phyloP scores from a whole-genome alignment of 64 coral and sea anemone genomes.

The Catalaphyllia jardinei region DNA sequence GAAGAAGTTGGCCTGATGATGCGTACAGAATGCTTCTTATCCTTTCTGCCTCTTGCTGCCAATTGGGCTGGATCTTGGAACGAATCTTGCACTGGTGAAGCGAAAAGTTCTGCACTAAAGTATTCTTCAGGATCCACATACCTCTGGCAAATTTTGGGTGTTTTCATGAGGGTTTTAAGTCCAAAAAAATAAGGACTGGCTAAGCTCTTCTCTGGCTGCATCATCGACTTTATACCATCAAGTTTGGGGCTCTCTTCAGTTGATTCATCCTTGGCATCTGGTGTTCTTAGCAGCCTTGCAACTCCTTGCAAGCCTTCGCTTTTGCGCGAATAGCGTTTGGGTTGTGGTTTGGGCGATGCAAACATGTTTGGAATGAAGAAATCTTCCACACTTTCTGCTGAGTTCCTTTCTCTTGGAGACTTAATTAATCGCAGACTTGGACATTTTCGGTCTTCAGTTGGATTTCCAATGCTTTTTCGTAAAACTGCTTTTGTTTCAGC shows the following conservation, averaged over 20 bases:
- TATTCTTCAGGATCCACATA: conserved; percentile 40
- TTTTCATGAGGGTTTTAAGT: conserved; percentile 2
- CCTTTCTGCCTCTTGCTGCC: too few relatives aligned
- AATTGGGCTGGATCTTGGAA: neutral
- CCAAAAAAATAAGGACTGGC: conserved; percentile 44
- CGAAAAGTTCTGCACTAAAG: conserved; percentile 46
- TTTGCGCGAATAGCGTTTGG: conserved; percentile 29
- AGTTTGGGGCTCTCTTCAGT: conserved; percentile 9
- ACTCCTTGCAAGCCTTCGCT: conserved; percentile 32
- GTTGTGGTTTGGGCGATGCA: conserved; percentile 15
- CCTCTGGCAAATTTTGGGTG: conserved; percentile 26
- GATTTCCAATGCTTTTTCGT: neutral
- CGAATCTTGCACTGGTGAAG: neutral
- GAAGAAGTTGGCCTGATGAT: neutral
- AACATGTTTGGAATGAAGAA: conserved; percentile 43
- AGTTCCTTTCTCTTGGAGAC: conserved; percentile 27
- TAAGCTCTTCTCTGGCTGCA: neutral
- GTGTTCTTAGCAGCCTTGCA: conserved; percentile 20
- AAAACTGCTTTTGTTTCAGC: neutral
- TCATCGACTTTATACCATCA: conserved; percentile 3
- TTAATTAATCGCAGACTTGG: conserved; percentile 33
- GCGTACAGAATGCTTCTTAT: neutral
- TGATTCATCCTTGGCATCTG: neutral
- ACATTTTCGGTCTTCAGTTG: conserved; percentile 14
- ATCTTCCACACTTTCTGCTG: conserved; percentile 23